A percentile compares a stretch with the other conserved stretches of the same genome.
These are phyloP conservation scores for Disparrhopalites patrizii DNA, from an alignment of 2,888 invertebrate species.

Conservation along the genomic window DNA sequence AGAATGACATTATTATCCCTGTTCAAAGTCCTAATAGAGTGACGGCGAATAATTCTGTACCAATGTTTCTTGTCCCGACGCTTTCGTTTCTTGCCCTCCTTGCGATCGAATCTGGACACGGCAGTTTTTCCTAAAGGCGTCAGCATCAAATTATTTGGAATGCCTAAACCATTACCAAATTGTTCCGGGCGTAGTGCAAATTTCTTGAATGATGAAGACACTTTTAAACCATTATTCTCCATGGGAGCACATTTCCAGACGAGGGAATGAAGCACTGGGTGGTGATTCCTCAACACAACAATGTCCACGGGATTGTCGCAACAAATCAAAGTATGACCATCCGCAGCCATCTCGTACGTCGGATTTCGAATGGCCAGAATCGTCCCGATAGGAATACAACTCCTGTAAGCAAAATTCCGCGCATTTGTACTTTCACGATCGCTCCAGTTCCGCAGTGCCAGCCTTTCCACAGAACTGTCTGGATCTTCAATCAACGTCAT, in stretches of 20 bases:
- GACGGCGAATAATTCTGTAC: neutral
- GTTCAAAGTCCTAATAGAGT: neutral
- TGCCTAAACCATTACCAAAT: neutral
- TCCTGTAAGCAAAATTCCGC: conserved; percentile 1
- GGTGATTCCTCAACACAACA: conserved; percentile 7
- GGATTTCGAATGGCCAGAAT: conserved; percentile 18
- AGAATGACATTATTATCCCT: conserved; percentile 1
- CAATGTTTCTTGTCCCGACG: neutral
- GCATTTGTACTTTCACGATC: conserved; percentile 5
- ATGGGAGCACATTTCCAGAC: neutral
- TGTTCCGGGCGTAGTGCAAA: conserved; percentile 4
- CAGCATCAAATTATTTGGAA: neutral
- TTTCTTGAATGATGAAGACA: neutral
- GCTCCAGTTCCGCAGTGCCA: conserved; percentile 5
- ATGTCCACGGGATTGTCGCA: conserved; percentile 10
- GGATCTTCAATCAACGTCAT: conserved; percentile 13
- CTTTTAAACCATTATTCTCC: neutral
- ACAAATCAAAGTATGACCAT: conserved; percentile 1
- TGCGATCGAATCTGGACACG: neutral
- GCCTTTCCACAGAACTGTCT: neutral
- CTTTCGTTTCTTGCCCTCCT: neutral
- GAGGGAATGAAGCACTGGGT: conserved; percentile 9
- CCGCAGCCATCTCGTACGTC: neutral
- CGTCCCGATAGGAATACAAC: conserved; percentile 18
- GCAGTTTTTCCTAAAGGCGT: neutral